These are phyloP conservation scores for Muscicapa striata DNA, from an alignment of 2,797 vertebrate genomes.

Conservation along the genomic window DNA sequence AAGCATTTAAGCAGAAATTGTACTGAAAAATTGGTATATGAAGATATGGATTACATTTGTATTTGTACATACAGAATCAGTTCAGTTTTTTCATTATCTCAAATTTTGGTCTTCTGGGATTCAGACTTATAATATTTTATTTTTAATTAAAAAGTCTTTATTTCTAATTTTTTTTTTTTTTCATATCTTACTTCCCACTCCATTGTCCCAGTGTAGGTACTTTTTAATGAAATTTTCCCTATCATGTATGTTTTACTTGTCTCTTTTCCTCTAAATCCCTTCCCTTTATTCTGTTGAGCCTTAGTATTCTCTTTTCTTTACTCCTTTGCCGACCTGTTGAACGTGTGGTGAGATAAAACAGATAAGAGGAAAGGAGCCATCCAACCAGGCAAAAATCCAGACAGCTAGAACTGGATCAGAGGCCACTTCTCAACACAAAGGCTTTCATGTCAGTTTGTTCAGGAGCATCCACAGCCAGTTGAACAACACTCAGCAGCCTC, in stretches of 20 bases:
- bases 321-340: neutral
- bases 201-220: neutral
- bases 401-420: neutral
- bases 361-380: neutral
- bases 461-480: neutral
- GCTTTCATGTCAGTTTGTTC: neutral
- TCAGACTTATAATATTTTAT: neutral
- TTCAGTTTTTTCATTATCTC: neutral
- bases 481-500: neutral
- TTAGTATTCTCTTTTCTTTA: neutral
- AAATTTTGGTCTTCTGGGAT: neutral
- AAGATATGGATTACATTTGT: neutral
- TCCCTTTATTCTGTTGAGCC: neutral
- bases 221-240: neutral
- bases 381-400: neutral
- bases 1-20: neutral
- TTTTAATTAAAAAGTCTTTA: neutral
- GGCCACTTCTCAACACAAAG: neutral
- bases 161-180: neutral
- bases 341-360: neutral
- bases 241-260: rapidly evolving
- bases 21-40: neutral
- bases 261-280: neutral
- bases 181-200: neutral
- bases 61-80: neutral